A percentile compares a stretch with the other conserved stretches of the same genome.
phyloP scores from a whole-genome alignment of 2,888 invertebrate species.

The Oligia strigilis region DNA sequence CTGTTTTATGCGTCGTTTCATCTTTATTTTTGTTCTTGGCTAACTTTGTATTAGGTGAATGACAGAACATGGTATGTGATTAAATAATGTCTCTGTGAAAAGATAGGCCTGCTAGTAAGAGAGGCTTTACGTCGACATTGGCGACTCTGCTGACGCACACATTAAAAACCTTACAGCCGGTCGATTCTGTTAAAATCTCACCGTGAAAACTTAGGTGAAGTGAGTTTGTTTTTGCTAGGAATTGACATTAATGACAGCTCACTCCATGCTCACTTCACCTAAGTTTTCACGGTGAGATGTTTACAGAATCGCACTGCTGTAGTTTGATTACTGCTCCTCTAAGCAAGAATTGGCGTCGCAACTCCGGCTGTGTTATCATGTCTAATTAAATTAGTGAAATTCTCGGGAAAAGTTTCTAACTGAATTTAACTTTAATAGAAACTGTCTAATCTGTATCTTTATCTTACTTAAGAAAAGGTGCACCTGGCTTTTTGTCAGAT shows the following conservation, averaged over 20 bases:
- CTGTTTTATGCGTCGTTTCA: neutral
- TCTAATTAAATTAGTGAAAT: neutral
- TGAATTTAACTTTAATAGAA: neutral
- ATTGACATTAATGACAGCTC: too few species aligned
- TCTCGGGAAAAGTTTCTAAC: neutral
- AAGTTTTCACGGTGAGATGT: too few species aligned
- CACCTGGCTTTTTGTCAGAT: neutral
- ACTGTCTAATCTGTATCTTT: neutral
- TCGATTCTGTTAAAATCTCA: too few species aligned
- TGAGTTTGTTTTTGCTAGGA: too few species aligned
- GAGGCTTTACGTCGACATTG: neutral
- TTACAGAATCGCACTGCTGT: too few species aligned
- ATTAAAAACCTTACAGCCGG: neutral
- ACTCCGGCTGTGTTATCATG: neutral
- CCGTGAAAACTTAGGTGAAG: too few species aligned
- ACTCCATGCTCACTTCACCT: too few species aligned
- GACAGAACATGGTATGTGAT: neutral
- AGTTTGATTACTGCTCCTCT: neutral
- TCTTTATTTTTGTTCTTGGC: neutral
- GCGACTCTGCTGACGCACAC: too few species aligned
- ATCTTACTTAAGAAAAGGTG: neutral
- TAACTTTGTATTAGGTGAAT: conserved; percentile 16
- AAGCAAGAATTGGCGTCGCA: too few species aligned
- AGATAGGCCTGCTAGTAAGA: neutral
- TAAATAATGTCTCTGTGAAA: neutral